Base-by-base conservation (phyloP, 2,888 invertebrate genomes). In the Euphydryas editha region DNA sequence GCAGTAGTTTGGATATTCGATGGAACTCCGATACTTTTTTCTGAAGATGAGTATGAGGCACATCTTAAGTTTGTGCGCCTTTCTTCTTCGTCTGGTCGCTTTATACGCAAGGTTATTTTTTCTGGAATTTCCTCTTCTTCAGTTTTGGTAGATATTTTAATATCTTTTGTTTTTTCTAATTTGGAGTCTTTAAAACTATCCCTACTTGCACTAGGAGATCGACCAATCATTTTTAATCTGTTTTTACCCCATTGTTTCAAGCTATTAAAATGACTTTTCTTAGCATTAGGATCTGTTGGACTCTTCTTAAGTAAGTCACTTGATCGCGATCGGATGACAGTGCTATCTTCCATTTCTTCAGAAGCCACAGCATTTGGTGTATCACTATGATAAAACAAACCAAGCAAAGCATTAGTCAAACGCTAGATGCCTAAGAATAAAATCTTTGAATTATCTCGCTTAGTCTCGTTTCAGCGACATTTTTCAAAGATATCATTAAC, bases 201-300 rank as follows among this genome's bases (percentile, higher is more conserved):
- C 86, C 86, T 92, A 83, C 94, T 94, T 60, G 91, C 86, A 74
- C 94, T 94, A 21, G 93, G 92, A 66, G 94, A 94, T 85, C 95
- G 94, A 76, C 95, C 95, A 79, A 97, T 96, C 80, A 96, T 93
- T 83, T 94, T 94, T 82, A 97, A 93, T 75, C 96, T 94, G 77
- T 95, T 96, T 81, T 95, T 95, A 65, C 97, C 96, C 97, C 97
- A 97, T 81, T 96, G 96, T 84, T 96, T 97, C 65, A 97, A 88
- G 30, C 96, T 95, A 84, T 96, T 96, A 84, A 97, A 96, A 81
- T 96, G 96, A 56, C 95, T 95, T 72, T 92, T 92, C 81, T 93
- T 93, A 67, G 83, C 81, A 61, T 86, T 79, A 55, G 87, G 91
- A 75, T 95, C 95, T 57, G 94, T 93, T 51, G 95, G 93, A 73